Base-by-base conservation (phyloP, 2,797 vertebrate genomes). In the Glossophaga mutica region DNA sequence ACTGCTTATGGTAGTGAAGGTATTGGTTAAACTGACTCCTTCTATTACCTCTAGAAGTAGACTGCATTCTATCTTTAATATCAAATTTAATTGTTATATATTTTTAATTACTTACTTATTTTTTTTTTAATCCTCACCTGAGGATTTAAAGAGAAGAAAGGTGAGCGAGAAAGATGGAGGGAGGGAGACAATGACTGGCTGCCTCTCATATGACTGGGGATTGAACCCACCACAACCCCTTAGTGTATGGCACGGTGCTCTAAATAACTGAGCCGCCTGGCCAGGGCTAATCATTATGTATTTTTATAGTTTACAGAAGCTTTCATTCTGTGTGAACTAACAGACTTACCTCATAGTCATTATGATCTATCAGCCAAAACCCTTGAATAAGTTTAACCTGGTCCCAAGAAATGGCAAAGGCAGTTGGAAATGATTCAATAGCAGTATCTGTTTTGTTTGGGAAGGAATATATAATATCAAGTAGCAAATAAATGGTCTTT, bases 351-450 rank as follows among this genome's bases (percentile, higher is more conserved):
- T 99, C 99, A 73, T 99, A 99, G 97, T 99, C 99, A 86, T 98
- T 99, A 97, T 99, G 99, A 98, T 99, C 99, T 93, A 99, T 98
- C 82, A 99, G 98, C 99, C 99, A 99, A 97, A 99, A 99, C 10
- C 99, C 99, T 98, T 99, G 99, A 86, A 99, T 98, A 83, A 99
- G 98, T 95, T 99, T 99, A 85, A 99, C 99, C 32, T 99, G 98
- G 67, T 99, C 99, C 91, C 99, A 98, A 7, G 99, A 99, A 87
- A 99, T 98, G 59, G 99, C 98, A 98, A 99, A 99, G 16, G 99
- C 99, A 42, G 99, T 99, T 95, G 99, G 99, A 96, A 99, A 99
- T 77, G 99, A 99, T 76, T 99, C 99, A 26, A 99, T 97, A 3
- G 98, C 99, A 32, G 98, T 98, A 21, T 99, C 99, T 1, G 98